Evolutionary conservation across 2,113 vertebrate genomes (phyloP).

Genomic region (Colossoma macropomum): DNA sequence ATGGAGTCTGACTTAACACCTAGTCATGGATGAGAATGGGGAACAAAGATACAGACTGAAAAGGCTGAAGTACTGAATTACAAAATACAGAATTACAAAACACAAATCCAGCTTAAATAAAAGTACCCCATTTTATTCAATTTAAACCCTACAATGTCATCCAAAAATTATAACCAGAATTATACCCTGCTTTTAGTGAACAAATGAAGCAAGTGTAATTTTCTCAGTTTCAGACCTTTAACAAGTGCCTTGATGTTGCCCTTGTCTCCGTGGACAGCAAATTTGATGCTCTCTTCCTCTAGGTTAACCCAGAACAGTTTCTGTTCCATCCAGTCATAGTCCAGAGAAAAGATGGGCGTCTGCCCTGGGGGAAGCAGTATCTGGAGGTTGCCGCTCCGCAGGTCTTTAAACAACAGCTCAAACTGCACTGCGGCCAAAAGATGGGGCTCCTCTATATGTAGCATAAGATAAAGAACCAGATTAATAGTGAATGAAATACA

Average conservation of each 20-base stretch:
- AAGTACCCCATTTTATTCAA: too few species aligned
- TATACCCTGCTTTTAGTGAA: not conserved
- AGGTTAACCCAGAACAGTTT: constrained; percentile 90
- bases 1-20: constrained; percentile 87
- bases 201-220: not conserved
- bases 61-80: too few species aligned
- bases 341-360: constrained; percentile 82
- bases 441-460: constrained; percentile 78
- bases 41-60: not conserved
- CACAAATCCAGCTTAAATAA: too few species aligned
- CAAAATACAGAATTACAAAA: too few species aligned
- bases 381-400: constrained; percentile 78
- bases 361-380: constrained; percentile 74
- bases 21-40: constrained; percentile 55
- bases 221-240: constrained; percentile 78
- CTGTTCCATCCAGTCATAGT: constrained; percentile 82
- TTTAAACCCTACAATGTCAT: too few species aligned
- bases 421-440: constrained; percentile 85
- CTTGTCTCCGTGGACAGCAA: constrained; percentile 74
- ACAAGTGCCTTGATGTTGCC: constrained; percentile 80
- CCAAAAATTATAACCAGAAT: too few species aligned
- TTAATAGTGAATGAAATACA: not conserved
- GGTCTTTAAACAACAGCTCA: constrained; percentile 79
- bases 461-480: not conserved
- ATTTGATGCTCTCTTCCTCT: constrained; percentile 85